Evolutionary conservation across 2,797 vertebrate species (phyloP).

Genomic region (Coregonus ussuriensis): DNA sequence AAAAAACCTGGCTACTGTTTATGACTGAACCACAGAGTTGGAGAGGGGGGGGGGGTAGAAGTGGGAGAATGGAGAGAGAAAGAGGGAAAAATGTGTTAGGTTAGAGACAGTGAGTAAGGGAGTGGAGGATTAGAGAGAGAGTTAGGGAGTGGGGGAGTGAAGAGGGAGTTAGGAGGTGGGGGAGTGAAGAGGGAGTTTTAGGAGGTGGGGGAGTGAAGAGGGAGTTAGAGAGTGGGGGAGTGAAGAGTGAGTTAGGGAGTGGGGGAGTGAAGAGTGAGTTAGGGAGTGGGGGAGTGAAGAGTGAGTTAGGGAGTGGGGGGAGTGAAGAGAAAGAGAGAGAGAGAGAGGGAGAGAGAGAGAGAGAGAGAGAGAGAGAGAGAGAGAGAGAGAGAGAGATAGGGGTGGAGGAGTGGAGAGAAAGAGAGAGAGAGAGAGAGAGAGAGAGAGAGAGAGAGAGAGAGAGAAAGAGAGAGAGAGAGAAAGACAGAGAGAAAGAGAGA

Average conservation of each 20-base stretch:
- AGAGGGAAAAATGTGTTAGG: too few species aligned
- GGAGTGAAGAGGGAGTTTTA: too few species aligned
- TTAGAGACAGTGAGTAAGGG: background rate
- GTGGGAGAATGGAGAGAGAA: constrained; percentile 33
- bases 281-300: constrained; percentile 11
- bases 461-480: too few species aligned
- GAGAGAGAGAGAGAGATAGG: constrained; percentile 35
- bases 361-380: too few species aligned
- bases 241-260: constrained; percentile 24
- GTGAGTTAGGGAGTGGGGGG: constrained; percentile 33
- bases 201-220: constrained; percentile 40
- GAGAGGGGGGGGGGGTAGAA: constrained; percentile 29
- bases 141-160: too few species aligned
- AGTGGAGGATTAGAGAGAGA: background rate
- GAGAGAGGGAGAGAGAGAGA: constrained; percentile 32
- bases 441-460: background rate
- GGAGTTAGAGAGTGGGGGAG: constrained; percentile 34
- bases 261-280: background rate
- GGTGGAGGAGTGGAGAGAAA: constrained; percentile 29
- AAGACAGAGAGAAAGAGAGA: too few species aligned
- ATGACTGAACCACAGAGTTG: constrained; percentile 66
- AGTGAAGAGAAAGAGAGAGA: constrained; percentile 15
- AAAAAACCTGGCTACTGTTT: constrained; percentile 75
- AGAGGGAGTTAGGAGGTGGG: too few species aligned
- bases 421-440: constrained; percentile 31